Base-by-base conservation (phyloP, 2,888 invertebrate species). In the Leucophenga maculata region DNA sequence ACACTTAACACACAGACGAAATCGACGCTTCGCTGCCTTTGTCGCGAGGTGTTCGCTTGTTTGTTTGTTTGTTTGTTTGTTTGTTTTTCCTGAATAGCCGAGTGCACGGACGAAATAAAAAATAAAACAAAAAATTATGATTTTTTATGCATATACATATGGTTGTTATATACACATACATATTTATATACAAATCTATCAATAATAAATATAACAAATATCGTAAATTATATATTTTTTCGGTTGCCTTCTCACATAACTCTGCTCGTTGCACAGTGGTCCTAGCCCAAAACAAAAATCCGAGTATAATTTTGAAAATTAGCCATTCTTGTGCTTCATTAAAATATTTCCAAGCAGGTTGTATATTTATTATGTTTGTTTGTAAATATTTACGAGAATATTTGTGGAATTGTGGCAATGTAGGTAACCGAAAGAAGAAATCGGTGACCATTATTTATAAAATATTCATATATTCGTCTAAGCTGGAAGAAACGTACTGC, bases 121-220 rank as follows among this genome's bases (percentile, higher is more conserved):
- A 48, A 48, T 13, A 50, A 50, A 14, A 4, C 13, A 50, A 8
- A 50, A 50, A 50, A 13, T 39, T 39, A 39, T 39, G 39, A 8
- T 39, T 39, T 39, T 39, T 39, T 16, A 50, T 18, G 50, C 50
- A 50, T 50, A 50, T 50, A 50, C 50, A n/a, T 46, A 46, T 46
- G 14, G 46, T 22, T 50, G 1, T n/a, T 18, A 50, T 16, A 50
- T 50, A 50, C 50, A 50, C 8, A 50, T 50, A 26, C 26, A 4
- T 26, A 4, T 26, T 3, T 26, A 54, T 13, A 22, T 20, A 18
- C 18, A 8, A 18, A 54, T 54, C 9, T 20, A 54, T 54, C 54
- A 54, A 54, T 54, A 54, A 54, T 18, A 54, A 54, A 54, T 54
- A 54, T 14, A 13, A 13, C 3, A 54, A 54, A 54, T 54, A 54